Evolutionary conservation across 2,888 invertebrate species (phyloP).

Genomic region (Lumbricus terrestris): DNA sequence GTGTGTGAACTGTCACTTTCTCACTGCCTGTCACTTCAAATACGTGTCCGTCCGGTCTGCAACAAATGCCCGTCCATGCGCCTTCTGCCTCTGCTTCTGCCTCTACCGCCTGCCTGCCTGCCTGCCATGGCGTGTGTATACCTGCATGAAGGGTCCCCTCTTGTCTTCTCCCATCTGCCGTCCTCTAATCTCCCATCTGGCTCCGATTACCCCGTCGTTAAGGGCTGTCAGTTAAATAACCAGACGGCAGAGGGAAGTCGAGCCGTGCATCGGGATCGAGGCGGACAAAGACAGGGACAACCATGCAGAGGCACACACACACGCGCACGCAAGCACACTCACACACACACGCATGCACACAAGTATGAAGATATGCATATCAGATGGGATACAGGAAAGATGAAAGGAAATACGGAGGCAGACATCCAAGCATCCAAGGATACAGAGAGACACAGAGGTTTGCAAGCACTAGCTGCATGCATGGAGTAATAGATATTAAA

Average conservation of each 20-base stretch:
- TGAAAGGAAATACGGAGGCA: background rate
- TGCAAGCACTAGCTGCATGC: too few species aligned
- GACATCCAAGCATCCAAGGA: background rate
- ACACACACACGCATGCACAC: too few species aligned
- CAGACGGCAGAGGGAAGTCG: background rate
- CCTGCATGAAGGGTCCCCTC: background rate
- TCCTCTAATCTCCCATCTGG: conserved; percentile 10
- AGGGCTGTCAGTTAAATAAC: background rate
- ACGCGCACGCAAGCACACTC: too few species aligned
- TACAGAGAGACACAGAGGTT: background rate
- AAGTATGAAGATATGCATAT: background rate
- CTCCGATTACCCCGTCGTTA: conserved; percentile 10
- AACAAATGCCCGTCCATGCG: background rate
- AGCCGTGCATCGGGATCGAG: background rate
- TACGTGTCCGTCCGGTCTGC: background rate
- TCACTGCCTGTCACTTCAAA: too few species aligned
- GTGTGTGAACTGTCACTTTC: too few species aligned
- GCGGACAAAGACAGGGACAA: background rate
- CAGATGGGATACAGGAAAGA: too few species aligned
- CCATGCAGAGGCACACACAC: too few species aligned
- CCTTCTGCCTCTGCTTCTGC: background rate
- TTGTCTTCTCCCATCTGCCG: conserved; percentile 1
- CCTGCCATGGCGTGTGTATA: background rate
- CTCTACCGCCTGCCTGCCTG: background rate
- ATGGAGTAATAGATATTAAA: too few species aligned